These are phyloP conservation scores for Artibeus jamaicensis DNA, from an alignment of 2,797 vertebrate species.

Conservation along the genomic window DNA sequence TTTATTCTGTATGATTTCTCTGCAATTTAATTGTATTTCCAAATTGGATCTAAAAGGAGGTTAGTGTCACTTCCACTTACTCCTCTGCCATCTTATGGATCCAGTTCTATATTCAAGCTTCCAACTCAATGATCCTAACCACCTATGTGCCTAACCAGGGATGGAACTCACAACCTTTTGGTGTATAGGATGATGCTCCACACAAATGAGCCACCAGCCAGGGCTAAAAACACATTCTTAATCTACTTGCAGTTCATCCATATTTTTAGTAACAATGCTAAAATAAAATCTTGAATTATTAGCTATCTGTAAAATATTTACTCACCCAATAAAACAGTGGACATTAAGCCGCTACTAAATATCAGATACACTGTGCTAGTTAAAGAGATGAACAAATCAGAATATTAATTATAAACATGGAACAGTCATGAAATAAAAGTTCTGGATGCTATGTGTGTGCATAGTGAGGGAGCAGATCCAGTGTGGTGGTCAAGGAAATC, in stretches of 20 bases:
- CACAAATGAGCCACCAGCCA: too few relatives aligned
- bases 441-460: not conserved
- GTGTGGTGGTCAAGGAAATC: not conserved
- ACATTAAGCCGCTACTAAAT: not conserved
- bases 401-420: not conserved
- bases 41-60: too few relatives aligned
- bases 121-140: not conserved
- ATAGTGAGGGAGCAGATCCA: not conserved
- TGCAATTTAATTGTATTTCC: too few relatives aligned
- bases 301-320: not conserved
- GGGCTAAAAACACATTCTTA: not conserved
- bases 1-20: too few relatives aligned
- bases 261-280: not conserved
- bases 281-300: not conserved
- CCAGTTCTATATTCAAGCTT: not conserved
- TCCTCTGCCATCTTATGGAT: not conserved
- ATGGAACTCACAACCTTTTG: too few relatives aligned
- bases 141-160: too few relatives aligned
- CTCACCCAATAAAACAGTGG: not conserved
- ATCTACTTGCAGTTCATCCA: not conserved
- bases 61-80: too few relatives aligned
- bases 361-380: not conserved
- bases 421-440: not conserved
- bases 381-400: not conserved
- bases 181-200: too few relatives aligned